Percentiles rank a stretch among this genome's conserved stretches.
Evolutionary conservation across 2,797 vertebrate species (phyloP).

Genomic region (Nyctibius grandis): DNA sequence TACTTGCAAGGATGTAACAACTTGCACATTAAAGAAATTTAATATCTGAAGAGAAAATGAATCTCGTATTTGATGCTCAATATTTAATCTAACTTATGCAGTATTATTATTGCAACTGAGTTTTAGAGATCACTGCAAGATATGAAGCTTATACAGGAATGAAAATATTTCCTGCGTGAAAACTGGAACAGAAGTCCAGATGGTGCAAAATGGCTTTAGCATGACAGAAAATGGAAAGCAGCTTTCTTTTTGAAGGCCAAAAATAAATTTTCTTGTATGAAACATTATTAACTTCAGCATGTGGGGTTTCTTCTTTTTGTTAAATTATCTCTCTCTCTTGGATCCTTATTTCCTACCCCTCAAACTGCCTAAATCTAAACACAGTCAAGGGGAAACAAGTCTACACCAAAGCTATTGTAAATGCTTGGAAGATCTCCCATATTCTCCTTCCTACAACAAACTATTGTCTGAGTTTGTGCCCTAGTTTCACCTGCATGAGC

Average conservation of each 20-base stretch:
- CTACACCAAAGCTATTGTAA: not conserved
- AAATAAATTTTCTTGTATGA: not conserved
- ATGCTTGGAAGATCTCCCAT: not conserved
- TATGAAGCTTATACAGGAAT: not conserved
- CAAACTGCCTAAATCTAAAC: not conserved
- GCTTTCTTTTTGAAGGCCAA: not conserved
- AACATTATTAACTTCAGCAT: not conserved
- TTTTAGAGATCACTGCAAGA: slow-evolving; percentile 8
- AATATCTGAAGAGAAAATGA: not conserved
- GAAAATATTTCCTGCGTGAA: slow-evolving; percentile 7
- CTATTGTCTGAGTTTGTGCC: not conserved
- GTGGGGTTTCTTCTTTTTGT: not conserved
- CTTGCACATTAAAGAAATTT: not conserved
- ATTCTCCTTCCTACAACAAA: not conserved
- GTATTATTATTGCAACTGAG: not conserved
- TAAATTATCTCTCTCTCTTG: not conserved
- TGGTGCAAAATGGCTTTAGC: not conserved
- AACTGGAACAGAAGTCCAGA: not conserved
- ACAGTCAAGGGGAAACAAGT: not conserved
- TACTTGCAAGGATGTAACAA: not conserved
- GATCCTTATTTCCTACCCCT: not conserved
- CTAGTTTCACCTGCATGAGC: not conserved
- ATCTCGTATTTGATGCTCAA: not conserved
- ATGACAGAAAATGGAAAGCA: slow-evolving; percentile 1
- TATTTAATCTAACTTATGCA: not conserved